Evolutionary conservation across 2,797 vertebrate genomes (phyloP), one percentile per base, ranked within the genome.

Genomic region (Okamejei kenojei): DNA sequence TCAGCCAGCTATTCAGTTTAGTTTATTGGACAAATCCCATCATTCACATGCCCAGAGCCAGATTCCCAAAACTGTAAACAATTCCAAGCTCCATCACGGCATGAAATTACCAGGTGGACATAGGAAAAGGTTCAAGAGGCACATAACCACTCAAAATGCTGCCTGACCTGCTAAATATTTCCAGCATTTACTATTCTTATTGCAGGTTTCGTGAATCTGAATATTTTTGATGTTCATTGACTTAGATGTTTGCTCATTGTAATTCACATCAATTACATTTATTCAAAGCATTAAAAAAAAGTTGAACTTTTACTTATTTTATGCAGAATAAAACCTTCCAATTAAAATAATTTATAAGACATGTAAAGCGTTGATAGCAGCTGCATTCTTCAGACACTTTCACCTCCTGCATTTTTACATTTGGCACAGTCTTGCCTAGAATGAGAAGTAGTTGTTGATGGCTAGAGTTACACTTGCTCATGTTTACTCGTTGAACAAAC

Each of bases 271-370:
- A 29, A 63, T 63, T 58, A 63, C n/a, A 63, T 32, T 86, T n/a
- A 86, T 86, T 86, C 82, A 86, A 84, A 86, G 29, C 61, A 13
- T 6, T 63, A 86, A n/a, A 86, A 86, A 86, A 63, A 32, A 61
- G 11, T 58, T 61, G 58, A 63, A 63, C 58, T n/a, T 63, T 86
- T 86, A 11, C 29, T 86, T 63, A 86, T 61, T 26, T 63, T 26
- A 32, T 86, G 11, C 58, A n/a, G 58, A 26, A 61, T 86, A 63
- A 86, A 61, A 13, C 45, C 54, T 29, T 86, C 58, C 26, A 63
- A 63, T 86, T 63, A 84, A 84, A 84, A 84, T 84, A 29, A 9
- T 84, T 29, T 26, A 63, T 61, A 0, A 29, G 82, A 86, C 54
- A 63, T 63, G 82, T 17, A 29, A 29, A 61, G 26, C 29, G 61